Percentiles rank a stretch among this genome's conserved stretches.
Evolutionary conservation across 2,888 invertebrate genomes (phyloP).

Genomic region (Sturmia bella): DNA sequence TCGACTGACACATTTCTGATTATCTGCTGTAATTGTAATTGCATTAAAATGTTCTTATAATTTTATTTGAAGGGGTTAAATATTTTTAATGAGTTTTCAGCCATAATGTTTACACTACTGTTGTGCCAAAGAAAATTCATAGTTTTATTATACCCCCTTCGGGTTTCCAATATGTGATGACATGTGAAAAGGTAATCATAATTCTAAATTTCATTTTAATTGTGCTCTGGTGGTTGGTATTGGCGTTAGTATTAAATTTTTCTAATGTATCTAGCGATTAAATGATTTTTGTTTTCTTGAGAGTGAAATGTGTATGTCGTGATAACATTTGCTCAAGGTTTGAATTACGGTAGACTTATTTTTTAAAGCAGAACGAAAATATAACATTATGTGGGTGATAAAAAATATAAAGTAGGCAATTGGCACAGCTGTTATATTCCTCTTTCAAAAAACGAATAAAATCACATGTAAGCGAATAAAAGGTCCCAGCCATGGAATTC

Average conservation of each 20-base stretch:
- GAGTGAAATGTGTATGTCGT: not conserved
- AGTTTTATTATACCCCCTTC: conserved; percentile 11
- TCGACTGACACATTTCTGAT: conserved; percentile 61
- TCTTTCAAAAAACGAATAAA: too few species aligned
- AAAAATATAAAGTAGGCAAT: not conserved
- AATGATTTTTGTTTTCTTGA: conserved; percentile 26
- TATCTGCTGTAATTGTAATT: conserved; percentile 38
- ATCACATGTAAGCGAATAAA: too few species aligned
- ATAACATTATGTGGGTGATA: conserved; percentile 31
- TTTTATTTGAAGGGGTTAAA: conserved; percentile 52
- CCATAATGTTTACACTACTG: conserved; percentile 49
- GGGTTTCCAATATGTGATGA: conserved; percentile 53
- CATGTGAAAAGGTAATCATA: conserved; percentile 60
- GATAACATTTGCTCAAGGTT: conserved; percentile 35
- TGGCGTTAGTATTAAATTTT: conserved; percentile 10
- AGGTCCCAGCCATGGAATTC: too few species aligned
- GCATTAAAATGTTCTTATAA: conserved; percentile 6
- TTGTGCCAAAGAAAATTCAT: conserved; percentile 29
- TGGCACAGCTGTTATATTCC: conserved; percentile 37
- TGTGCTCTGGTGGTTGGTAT: conserved; percentile 59
- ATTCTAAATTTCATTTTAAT: conserved; percentile 56
- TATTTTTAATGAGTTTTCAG: not conserved
- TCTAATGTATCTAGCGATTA: conserved; percentile 19
- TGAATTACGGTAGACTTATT: conserved; percentile 15
- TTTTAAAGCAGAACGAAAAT: not conserved